Evolutionary conservation across 1,140 invertebrate species (phyloP).

Genomic region (Hydropsyche tenuis): DNA sequence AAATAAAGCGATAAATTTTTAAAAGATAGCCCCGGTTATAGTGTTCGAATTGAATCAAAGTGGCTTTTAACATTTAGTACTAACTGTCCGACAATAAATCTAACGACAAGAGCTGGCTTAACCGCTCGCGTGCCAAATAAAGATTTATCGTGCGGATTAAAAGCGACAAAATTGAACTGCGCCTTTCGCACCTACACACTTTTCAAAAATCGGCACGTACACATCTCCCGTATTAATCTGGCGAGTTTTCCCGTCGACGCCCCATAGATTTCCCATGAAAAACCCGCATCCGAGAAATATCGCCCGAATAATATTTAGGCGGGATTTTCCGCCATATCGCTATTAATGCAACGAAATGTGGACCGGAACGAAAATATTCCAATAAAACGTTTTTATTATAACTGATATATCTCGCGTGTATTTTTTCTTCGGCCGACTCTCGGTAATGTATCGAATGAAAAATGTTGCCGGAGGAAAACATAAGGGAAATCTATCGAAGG

Average conservation of each 20-base stretch:
- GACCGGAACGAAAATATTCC: neutral
- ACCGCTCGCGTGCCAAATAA: slow-evolving; percentile 8
- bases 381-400: slow-evolving; percentile 1
- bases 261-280: too few relatives aligned
- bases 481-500: slow-evolving; percentile 29
- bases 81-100: slow-evolving; percentile 12
- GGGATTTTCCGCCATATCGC: too few relatives aligned
- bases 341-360: neutral
- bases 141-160: slow-evolving; percentile 15
- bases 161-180: neutral
- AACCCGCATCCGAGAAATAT: too few relatives aligned
- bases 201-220: too few relatives aligned
- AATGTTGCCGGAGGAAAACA: slow-evolving; percentile 20
- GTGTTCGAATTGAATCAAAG: neutral
- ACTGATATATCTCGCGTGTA: too few relatives aligned
- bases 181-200: too few relatives aligned
- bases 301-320: too few relatives aligned
- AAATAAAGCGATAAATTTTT: neutral
- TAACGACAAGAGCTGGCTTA: slow-evolving; percentile 1
- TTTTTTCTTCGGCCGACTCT: slow-evolving; percentile 6
- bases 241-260: too few relatives aligned
- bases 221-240: too few relatives aligned
- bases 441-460: slow-evolving; percentile 18
- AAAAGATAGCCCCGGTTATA: neutral
- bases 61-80: slow-evolving; percentile 4